Conservation (phyloP, 2,888 invertebrate species). For the Margaritifera margaritifera region DNA sequence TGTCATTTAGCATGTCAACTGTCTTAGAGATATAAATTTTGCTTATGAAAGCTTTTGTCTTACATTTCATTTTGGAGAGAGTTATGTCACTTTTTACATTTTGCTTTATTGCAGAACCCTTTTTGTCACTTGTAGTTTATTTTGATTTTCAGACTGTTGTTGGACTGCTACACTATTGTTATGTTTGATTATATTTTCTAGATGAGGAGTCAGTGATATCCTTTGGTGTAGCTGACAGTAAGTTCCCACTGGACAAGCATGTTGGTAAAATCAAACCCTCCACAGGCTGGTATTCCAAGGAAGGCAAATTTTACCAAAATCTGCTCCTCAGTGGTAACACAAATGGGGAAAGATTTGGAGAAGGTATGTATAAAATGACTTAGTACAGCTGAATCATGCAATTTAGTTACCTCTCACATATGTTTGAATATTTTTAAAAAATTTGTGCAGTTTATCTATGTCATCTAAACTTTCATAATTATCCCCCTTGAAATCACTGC, state of each 20-base stretch:
- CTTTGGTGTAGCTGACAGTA: conserved; percentile 55
- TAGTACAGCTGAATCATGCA: no score
- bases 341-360: conserved; percentile 57
- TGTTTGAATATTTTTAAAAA: neutral
- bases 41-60: no score
- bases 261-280: conserved; percentile 58
- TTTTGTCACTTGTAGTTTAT: no score
- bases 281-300: conserved; percentile 63
- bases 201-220: conserved; percentile 64
- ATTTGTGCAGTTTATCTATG: neutral
- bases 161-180: neutral
- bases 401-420: no score
- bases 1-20: no score
- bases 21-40: no score
- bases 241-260: conserved; percentile 54
- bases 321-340: conserved; percentile 57
- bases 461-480: no score
- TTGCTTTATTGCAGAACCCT: no score
- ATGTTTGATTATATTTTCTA: conserved; percentile 29
- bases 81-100: no score
- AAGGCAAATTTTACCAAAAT: conserved; percentile 62
- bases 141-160: no score
- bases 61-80: no score
- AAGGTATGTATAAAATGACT: conserved; percentile 42
- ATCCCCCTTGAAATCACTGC: no score